phyloP scores from a whole-genome alignment of 2,113 vertebrate species.

The Benitochromis conjunctus region DNA sequence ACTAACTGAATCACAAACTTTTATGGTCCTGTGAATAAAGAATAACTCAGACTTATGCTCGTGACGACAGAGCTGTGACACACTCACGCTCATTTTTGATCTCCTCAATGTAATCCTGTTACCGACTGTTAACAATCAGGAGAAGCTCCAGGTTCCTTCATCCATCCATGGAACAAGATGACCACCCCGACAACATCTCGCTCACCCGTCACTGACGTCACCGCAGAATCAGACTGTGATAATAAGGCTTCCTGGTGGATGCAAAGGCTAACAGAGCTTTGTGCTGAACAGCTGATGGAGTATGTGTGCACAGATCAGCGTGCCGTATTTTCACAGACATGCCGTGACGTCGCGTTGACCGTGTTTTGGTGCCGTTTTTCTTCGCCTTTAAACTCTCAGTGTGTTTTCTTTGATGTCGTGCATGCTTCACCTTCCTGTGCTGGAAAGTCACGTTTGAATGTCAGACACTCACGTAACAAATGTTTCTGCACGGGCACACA shows the following conservation, averaged over 20 bases:
- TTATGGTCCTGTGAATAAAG: background rate
- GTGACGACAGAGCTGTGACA: background rate
- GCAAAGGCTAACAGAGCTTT: background rate
- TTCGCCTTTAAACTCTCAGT: background rate
- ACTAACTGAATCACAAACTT: background rate
- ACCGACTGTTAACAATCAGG: background rate
- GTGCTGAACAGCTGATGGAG: background rate
- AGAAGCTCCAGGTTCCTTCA: background rate
- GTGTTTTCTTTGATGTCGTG: background rate
- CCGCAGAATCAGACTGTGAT: background rate
- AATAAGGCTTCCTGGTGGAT: background rate
- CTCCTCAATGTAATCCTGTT: background rate
- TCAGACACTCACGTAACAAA: background rate
- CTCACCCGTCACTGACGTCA: background rate
- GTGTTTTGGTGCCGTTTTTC: background rate
- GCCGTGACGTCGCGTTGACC: background rate
- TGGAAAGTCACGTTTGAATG: background rate
- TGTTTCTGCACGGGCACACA: background rate
- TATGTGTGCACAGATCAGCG: background rate
- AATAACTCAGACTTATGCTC: background rate
- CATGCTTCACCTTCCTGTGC: constrained; percentile 8
- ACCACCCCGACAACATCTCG: background rate
- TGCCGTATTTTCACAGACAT: background rate
- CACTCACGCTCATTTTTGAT: background rate
- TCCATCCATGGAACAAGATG: background rate